These are phyloP conservation scores for Sparidentex hasta DNA, from an alignment of 2,797 vertebrate species.

Conservation along the genomic window DNA sequence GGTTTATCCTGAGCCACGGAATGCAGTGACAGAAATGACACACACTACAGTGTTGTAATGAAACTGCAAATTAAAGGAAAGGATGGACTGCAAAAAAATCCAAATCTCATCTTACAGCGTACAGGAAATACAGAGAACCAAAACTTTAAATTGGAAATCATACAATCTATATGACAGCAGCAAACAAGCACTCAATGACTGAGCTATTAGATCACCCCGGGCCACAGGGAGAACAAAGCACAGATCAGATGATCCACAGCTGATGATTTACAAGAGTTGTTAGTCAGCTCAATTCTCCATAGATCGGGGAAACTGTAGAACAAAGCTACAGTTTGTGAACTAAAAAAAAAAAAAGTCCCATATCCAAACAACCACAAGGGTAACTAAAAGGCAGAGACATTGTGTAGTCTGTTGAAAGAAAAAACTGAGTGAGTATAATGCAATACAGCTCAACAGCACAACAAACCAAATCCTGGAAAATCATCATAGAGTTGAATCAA, in stretches of 20 bases:
- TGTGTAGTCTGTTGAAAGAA: background rate
- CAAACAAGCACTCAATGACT: background rate
- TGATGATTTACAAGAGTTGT: background rate
- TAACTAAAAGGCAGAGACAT: background rate
- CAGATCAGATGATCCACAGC: background rate
- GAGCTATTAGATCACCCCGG: background rate
- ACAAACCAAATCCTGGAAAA: background rate
- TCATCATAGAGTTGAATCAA: too few species aligned
- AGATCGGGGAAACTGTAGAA: too few species aligned
- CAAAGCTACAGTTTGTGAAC: background rate
- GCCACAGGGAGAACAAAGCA: background rate
- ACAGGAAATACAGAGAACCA: background rate
- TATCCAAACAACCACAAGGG: background rate
- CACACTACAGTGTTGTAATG: background rate
- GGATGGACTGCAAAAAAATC: background rate
- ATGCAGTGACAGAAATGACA: background rate
- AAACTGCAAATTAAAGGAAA: background rate
- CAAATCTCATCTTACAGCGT: too few species aligned
- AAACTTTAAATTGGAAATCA: background rate
- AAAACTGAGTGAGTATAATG: background rate
- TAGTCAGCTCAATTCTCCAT: background rate
- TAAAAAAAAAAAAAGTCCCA: background rate
- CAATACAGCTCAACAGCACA: too few species aligned
- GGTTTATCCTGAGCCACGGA: constrained; percentile 4
- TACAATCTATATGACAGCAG: background rate